Percentiles rank a stretch among this genome's conserved stretches.
These are phyloP conservation scores for Mugil cephalus DNA, from an alignment of 2,113 vertebrate species.

Conservation along the genomic window DNA sequence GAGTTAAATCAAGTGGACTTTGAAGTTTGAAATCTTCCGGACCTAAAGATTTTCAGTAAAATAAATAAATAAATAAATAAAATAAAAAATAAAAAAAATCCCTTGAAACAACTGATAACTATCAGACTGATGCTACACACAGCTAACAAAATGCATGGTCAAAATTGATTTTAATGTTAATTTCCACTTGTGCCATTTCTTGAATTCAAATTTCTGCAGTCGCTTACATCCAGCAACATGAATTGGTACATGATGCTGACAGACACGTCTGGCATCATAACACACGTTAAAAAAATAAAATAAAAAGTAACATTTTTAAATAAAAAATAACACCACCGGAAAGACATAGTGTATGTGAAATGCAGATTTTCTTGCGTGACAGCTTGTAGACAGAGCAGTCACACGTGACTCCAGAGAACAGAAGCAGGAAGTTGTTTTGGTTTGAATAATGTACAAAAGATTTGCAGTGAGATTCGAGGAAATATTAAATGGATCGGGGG, in stretches of 20 bases:
- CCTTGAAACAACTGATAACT: neutral
- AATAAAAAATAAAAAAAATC: neutral
- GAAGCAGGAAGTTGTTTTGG: slow-evolving; percentile 47
- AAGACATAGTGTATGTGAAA: slow-evolving; percentile 32
- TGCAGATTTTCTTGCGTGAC: slow-evolving; percentile 13
- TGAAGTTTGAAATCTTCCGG: no score
- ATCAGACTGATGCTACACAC: neutral
- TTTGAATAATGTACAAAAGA: slow-evolving; percentile 51
- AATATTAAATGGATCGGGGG: neutral
- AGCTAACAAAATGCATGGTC: slow-evolving; percentile 30
- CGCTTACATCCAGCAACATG: slow-evolving; percentile 70
- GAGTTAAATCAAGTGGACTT: no score
- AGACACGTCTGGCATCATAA: slow-evolving; percentile 34
- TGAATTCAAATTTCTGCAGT: slow-evolving; percentile 62
- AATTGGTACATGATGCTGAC: slow-evolving; percentile 44
- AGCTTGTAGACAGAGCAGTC: slow-evolving; percentile 19
- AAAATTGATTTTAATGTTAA: slow-evolving; percentile 70
- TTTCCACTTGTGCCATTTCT: slow-evolving; percentile 76
- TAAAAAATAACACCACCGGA: slow-evolving; percentile 38
- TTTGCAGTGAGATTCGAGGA: slow-evolving; percentile 12
- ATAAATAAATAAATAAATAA: no score
- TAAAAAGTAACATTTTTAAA: neutral
- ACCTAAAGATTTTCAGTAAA: no score
- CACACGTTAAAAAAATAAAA: slow-evolving; percentile 20
- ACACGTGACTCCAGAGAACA: slow-evolving; percentile 41